Percentiles rank a stretch among this genome's conserved stretches.
Conservation (phyloP, 2,113 vertebrate genomes). For the Dromaius novaehollandiae region DNA sequence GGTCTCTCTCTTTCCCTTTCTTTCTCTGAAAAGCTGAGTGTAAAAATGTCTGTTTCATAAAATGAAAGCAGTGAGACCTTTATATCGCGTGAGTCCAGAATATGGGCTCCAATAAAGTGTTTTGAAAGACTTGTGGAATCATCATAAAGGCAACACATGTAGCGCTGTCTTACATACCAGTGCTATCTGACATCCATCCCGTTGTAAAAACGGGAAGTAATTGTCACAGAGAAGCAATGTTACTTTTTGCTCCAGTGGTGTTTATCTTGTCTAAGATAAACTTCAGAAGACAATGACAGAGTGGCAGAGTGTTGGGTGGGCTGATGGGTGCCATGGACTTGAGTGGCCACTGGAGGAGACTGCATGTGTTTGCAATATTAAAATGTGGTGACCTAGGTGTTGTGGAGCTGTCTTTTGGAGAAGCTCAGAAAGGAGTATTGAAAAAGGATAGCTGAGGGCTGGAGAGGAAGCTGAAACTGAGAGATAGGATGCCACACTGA, state of each 20-base stretch:
- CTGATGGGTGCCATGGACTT: not conserved
- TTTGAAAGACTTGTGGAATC: not conserved
- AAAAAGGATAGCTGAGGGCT: not conserved
- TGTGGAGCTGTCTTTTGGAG: not conserved
- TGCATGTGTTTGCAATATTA: not conserved
- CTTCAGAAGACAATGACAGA: not conserved
- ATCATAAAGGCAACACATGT: not conserved
- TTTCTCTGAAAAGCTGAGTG: not conserved
- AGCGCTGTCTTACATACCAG: not conserved
- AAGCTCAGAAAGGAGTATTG: not conserved
- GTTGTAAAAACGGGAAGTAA: not conserved
- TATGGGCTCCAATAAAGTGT: not conserved
- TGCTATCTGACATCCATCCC: not conserved
- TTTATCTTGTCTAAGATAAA: not conserved
- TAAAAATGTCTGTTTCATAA: not conserved
- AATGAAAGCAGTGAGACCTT: not conserved
- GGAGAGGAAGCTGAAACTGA: not conserved
- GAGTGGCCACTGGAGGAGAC: accelerated
- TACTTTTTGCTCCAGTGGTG: not conserved
- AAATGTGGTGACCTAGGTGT: accelerated
- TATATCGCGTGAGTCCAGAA: not conserved
- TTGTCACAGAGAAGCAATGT: not conserved
- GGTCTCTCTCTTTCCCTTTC: not conserved
- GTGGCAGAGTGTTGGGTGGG: not conserved
- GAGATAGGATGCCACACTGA: not conserved